phyloP scores from a whole-genome alignment of 1,140 invertebrate species.

The Pararge aegeria region DNA sequence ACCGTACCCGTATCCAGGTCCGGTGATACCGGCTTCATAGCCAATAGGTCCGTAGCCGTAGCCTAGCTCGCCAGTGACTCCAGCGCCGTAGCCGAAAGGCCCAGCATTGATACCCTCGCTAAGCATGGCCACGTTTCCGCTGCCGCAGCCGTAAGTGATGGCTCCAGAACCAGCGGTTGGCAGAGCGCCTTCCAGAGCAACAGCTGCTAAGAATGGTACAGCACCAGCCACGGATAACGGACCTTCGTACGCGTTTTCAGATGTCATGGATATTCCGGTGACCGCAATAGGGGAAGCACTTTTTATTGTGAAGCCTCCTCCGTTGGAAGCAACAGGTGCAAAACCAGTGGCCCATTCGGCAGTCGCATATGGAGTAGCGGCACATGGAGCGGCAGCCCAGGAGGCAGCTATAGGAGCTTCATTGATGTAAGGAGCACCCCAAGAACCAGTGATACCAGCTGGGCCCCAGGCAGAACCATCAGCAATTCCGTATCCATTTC shows the following conservation, averaged over 20 bases:
- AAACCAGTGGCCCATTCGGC: constrained; percentile 16
- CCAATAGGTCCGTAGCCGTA: constrained; percentile 17
- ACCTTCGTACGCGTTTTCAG: constrained; percentile 44
- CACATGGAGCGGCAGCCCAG: constrained; percentile 7
- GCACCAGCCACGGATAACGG: constrained; percentile 36
- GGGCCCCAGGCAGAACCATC: constrained; percentile 8
- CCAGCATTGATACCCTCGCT: constrained; percentile 29
- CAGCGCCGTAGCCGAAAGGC: constrained; percentile 12
- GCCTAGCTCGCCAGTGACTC: constrained; percentile 30
- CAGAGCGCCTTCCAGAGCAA: constrained; percentile 43
- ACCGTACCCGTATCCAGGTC: constrained; percentile 12
- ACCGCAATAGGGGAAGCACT: constrained; percentile 40
- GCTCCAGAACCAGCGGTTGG: constrained; percentile 36
- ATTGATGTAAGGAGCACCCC: background rate
- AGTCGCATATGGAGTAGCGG: constrained; percentile 12
- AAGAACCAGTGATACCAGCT: too few relatives aligned
- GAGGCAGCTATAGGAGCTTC: background rate
- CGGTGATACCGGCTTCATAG: constrained; percentile 3
- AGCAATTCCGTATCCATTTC: constrained; percentile 9
- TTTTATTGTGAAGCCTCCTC: constrained; percentile 33
- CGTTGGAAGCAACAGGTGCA: constrained; percentile 22
- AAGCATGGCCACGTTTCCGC: constrained; percentile 36
- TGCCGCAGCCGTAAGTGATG: constrained; percentile 36
- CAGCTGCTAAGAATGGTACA: constrained; percentile 42
- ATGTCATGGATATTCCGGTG: constrained; percentile 34